A percentile compares a stretch with the other conserved stretches of the same genome.
Evolutionary conservation across 2,113 vertebrate genomes (phyloP).

Genomic region (Azemiops feae): DNA sequence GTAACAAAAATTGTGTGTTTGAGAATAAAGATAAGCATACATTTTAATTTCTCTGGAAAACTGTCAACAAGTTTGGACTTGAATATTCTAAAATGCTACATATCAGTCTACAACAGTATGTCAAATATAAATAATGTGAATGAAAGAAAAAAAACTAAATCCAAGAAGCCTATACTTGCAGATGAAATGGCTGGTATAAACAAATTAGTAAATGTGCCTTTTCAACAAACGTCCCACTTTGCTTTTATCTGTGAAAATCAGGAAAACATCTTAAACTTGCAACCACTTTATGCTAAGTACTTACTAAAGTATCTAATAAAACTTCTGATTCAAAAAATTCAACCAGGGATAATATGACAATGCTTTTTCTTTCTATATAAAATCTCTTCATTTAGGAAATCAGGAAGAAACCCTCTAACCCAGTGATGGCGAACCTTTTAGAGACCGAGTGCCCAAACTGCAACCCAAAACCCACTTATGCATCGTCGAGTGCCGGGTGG

Average conservation of each 20-base stretch:
- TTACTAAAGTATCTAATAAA: neutral
- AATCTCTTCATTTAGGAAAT: neutral
- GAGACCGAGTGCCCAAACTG: too few relatives aligned
- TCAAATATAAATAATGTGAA: neutral
- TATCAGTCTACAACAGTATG: neutral
- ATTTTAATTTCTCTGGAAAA: neutral
- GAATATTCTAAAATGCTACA: neutral
- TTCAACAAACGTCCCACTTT: neutral
- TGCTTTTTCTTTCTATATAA: neutral
- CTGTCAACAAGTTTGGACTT: slow-evolving; percentile 7
- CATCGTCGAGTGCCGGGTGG: too few relatives aligned
- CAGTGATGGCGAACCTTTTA: too few relatives aligned
- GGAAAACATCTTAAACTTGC: neutral
- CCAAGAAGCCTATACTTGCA: neutral
- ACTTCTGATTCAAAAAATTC: neutral
- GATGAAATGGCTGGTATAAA: neutral
- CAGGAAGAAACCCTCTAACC: neutral
- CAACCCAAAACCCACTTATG: too few relatives aligned
- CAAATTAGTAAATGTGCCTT: neutral
- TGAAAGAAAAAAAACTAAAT: neutral
- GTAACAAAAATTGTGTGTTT: slow-evolving; percentile 18
- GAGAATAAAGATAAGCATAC: neutral
- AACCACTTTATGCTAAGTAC: neutral
- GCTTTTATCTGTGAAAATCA: neutral
- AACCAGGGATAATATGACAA: neutral